These are phyloP conservation scores for Chaenodraco wilsoni DNA, from an alignment of 2,797 vertebrate species.

Conservation along the genomic window DNA sequence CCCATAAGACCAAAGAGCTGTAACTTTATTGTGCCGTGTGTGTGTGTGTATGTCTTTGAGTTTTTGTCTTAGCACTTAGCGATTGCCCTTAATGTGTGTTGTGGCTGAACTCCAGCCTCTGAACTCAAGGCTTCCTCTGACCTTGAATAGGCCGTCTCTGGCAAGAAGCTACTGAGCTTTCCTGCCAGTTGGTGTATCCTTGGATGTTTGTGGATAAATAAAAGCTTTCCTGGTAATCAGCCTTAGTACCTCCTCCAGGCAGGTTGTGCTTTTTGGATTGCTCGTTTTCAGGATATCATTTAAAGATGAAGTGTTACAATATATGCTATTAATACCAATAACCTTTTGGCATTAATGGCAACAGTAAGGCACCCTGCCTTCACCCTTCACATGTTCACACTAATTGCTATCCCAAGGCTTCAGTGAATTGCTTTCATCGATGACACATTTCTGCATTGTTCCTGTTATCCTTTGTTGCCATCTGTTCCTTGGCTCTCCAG, in stretches of 20 bases:
- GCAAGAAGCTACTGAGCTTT: neutral
- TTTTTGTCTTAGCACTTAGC: constrained; percentile 55
- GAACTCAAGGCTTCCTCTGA: constrained; percentile 37
- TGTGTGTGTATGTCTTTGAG: constrained; percentile 21
- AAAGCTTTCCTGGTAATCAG: constrained; percentile 21
- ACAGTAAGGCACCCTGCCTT: neutral
- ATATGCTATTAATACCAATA: neutral
- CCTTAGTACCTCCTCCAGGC: constrained; percentile 3
- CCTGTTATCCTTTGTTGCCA: constrained; percentile 35
- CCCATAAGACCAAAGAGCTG: constrained; percentile 10
- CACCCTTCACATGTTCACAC: constrained; percentile 9
- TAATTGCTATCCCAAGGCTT: constrained; percentile 1
- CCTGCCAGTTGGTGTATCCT: constrained; percentile 2
- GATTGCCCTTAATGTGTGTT: constrained; percentile 52
- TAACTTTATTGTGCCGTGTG: constrained; percentile 1
- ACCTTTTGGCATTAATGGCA: neutral
- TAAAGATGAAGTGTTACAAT: neutral
- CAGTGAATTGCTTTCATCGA: constrained; percentile 23
- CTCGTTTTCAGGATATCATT: neutral
- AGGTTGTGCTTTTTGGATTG: neutral
- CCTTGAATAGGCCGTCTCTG: constrained; percentile 31
- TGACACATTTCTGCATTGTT: constrained; percentile 49
- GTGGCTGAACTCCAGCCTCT: constrained; percentile 14
- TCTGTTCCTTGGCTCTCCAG: constrained; percentile 23
- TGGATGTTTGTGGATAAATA: constrained; percentile 26